A percentile compares a stretch with the other conserved stretches of the same genome.
Evolutionary conservation across 2,888 invertebrate genomes (phyloP).

Genomic region (Ectemnius lituratus): DNA sequence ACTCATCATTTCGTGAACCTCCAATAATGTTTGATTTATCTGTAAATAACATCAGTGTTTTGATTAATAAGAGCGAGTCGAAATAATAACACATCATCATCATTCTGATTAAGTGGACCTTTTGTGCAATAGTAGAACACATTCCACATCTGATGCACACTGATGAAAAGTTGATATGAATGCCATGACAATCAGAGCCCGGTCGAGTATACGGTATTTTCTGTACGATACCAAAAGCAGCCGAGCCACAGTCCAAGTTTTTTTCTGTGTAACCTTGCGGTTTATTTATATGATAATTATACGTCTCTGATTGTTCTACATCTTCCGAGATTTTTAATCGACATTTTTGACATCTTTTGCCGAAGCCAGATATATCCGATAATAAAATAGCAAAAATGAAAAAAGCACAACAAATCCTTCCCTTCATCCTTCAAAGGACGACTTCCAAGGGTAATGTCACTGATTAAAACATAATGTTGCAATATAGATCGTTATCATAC

Average conservation of each 20-base stretch:
- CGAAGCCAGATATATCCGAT: background rate
- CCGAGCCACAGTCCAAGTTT: slow-evolving; percentile 54
- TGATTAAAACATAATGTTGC: too few relatives aligned
- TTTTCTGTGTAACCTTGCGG: slow-evolving; percentile 40
- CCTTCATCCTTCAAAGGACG: background rate
- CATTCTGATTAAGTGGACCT: slow-evolving; percentile 54
- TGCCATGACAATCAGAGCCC: slow-evolving; percentile 23
- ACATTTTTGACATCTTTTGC: background rate
- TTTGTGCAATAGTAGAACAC: slow-evolving; percentile 69
- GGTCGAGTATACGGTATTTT: slow-evolving; percentile 62
- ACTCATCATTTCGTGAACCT: slow-evolving; percentile 60
- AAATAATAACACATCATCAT: background rate
- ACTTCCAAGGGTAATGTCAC: background rate
- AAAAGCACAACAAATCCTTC: background rate
- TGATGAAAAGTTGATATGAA: slow-evolving; percentile 66
- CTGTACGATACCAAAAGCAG: slow-evolving; percentile 61
- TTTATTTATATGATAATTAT: slow-evolving; percentile 13
- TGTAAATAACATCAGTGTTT: slow-evolving; percentile 30
- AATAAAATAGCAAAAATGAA: background rate
- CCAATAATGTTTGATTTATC: slow-evolving; percentile 69
- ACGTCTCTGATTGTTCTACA: background rate
- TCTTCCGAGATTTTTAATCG: background rate
- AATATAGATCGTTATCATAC: too few relatives aligned
- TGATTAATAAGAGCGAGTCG: background rate
- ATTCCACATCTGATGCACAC: slow-evolving; percentile 72